Conservation (phyloP, 2,888 invertebrate species). For the Capitulum mitella region DNA sequence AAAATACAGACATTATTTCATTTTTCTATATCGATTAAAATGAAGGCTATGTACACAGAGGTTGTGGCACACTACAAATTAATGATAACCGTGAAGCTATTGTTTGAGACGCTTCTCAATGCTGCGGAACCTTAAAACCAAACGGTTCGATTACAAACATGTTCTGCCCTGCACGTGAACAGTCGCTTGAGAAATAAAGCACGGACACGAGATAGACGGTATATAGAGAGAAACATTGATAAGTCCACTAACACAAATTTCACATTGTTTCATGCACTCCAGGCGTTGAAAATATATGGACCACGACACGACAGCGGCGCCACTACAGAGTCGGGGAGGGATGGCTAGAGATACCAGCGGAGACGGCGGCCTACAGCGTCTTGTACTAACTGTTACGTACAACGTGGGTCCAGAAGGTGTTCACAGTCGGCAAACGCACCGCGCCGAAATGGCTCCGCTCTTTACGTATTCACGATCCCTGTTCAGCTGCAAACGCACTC, state of each 20-base stretch:
- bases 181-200: constrained; percentile 8
- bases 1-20: constrained; percentile 4
- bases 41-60: constrained; percentile 21
- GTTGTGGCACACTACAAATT: constrained; percentile 24
- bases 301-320: not conserved
- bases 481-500: not conserved
- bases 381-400: constrained; percentile 22
- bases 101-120: not conserved
- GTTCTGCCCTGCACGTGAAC: not conserved
- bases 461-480: not conserved
- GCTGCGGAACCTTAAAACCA: constrained; percentile 14
- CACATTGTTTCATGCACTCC: constrained; percentile 16
- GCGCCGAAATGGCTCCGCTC: not conserved
- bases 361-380: not conserved
- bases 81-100: constrained; percentile 24
- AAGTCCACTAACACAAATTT: too few relatives aligned
- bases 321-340: not conserved
- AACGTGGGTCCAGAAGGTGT: not conserved
- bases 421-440: not conserved
- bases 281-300: constrained; percentile 14
- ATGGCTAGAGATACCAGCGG: not conserved
- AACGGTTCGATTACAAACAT: constrained; percentile 12
- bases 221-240: too few relatives aligned
- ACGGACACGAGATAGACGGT: not conserved
- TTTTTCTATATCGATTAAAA: constrained; percentile 24